Evolutionary conservation across 2,797 vertebrate species (phyloP).

Genomic region (Sparus aurata): DNA sequence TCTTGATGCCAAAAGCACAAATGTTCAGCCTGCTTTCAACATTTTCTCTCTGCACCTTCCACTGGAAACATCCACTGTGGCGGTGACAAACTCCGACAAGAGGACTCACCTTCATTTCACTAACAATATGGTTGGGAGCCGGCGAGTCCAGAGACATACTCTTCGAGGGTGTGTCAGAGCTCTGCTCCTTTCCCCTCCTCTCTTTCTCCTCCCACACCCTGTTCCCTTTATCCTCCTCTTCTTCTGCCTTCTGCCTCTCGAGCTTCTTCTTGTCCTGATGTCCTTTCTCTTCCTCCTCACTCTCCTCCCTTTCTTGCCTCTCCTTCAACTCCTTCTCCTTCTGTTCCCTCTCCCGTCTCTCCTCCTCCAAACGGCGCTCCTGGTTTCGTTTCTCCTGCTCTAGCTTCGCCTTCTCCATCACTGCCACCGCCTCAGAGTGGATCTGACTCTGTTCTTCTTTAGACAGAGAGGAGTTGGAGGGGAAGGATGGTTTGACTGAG

Average conservation of each 20-base stretch:
- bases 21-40: neutral
- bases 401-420: constrained; percentile 86
- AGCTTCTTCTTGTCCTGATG: constrained; percentile 81
- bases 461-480: constrained; percentile 71
- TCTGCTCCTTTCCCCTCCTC: constrained; percentile 84
- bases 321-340: constrained; percentile 63
- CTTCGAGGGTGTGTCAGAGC: constrained; percentile 76
- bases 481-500: constrained; percentile 87
- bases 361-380: constrained; percentile 78
- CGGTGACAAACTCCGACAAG: neutral
- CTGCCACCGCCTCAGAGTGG: constrained; percentile 83
- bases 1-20: neutral
- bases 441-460: constrained; percentile 89
- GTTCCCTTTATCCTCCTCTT: constrained; percentile 83
- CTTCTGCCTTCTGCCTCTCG: constrained; percentile 82
- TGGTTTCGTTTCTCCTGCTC: constrained; percentile 88
- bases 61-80: neutral
- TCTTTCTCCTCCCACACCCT: constrained; percentile 67
- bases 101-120: constrained; percentile 81
- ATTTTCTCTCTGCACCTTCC: neutral
- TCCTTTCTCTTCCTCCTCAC: constrained; percentile 85
- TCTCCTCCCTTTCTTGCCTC: constrained; percentile 58
- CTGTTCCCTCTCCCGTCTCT: constrained; percentile 62
- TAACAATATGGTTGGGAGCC: constrained; percentile 74
- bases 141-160: constrained; percentile 85